These are phyloP conservation scores for Aplochiton taeniatus DNA, from an alignment of 2,797 vertebrate genomes.

Conservation along the genomic window DNA sequence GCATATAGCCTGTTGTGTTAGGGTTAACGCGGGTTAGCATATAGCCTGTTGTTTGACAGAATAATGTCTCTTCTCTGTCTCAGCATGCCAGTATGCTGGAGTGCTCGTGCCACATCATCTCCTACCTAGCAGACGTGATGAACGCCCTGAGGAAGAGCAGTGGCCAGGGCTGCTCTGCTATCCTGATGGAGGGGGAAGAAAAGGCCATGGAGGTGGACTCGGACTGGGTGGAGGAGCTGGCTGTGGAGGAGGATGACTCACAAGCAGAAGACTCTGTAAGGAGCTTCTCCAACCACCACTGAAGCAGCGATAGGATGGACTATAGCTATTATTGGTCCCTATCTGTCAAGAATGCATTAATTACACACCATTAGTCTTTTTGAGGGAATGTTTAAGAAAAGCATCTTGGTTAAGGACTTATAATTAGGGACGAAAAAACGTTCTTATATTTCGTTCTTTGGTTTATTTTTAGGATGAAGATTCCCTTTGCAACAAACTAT, in stretches of 20 bases:
- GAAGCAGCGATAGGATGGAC: too few relatives aligned
- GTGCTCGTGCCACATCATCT: conserved; percentile 95
- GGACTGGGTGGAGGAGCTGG: conserved; percentile 97
- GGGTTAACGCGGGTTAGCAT: too few relatives aligned
- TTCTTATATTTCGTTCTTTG: too few relatives aligned
- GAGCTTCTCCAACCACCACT: background rate
- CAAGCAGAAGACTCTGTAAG: conserved; percentile 97
- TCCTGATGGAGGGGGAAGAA: conserved; percentile 94
- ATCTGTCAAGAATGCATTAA: too few relatives aligned
- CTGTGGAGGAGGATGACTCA: conserved; percentile 96
- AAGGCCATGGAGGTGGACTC: conserved; percentile 97
- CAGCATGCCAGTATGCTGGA: conserved; percentile 94
- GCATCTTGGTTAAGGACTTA: too few relatives aligned
- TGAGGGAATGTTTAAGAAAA: too few relatives aligned
- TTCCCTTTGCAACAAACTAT: conserved; percentile 98
- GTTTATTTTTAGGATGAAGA: conserved; percentile 89
- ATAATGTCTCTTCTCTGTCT: background rate
- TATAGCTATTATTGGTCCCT: too few relatives aligned
- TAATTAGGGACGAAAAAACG: too few relatives aligned
- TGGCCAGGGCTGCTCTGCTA: conserved; percentile 87
- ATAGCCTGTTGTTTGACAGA: too few relatives aligned
- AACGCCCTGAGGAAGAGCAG: conserved; percentile 90
- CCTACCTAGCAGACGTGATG: conserved; percentile 97
- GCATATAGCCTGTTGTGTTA: too few relatives aligned
- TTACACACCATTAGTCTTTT: too few relatives aligned